phyloP scores from a whole-genome alignment of 2,888 invertebrate genomes.

The Lasiommata megera region DNA sequence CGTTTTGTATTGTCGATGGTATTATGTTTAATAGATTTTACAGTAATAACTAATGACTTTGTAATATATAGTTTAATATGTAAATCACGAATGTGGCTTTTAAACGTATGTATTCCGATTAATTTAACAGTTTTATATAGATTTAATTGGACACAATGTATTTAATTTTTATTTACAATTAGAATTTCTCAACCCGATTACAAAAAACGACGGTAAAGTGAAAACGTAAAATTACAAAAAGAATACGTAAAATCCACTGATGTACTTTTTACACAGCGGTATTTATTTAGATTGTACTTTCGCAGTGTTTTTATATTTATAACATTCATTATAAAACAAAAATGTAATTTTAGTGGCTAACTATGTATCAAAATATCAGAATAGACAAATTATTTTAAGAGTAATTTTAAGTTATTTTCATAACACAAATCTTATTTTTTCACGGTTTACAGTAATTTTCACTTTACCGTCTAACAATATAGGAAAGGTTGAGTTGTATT shows the following conservation, averaged over 20 bases:
- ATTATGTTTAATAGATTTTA: slow-evolving; percentile 43
- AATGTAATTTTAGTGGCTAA: too few species aligned
- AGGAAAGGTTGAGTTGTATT: slow-evolving; percentile 16
- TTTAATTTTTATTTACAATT: slow-evolving; percentile 39
- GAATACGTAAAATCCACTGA: too few species aligned
- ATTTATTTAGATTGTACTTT: too few species aligned
- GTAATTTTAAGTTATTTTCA: not conserved
- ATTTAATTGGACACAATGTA: slow-evolving; percentile 40
- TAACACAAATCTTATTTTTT: not conserved
- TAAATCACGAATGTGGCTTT: slow-evolving; percentile 51
- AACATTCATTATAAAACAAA: too few species aligned
- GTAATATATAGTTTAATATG: slow-evolving; percentile 38
- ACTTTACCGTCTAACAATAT: slow-evolving; percentile 13
- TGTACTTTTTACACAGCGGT: too few species aligned
- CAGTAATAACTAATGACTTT: slow-evolving; percentile 38
- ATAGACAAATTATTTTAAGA: too few species aligned
- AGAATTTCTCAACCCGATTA: slow-evolving; percentile 9
- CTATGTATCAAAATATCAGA: too few species aligned
- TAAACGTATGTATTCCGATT: slow-evolving; percentile 34
- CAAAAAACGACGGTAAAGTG: slow-evolving; percentile 18
- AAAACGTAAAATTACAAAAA: slow-evolving; percentile 1
- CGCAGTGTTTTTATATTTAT: too few species aligned
- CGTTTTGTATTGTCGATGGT: slow-evolving; percentile 46
- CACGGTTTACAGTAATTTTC: not conserved
- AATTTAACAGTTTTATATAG: slow-evolving; percentile 35